Conservation (phyloP, 2,888 invertebrate species). For the Nomada fucata region DNA sequence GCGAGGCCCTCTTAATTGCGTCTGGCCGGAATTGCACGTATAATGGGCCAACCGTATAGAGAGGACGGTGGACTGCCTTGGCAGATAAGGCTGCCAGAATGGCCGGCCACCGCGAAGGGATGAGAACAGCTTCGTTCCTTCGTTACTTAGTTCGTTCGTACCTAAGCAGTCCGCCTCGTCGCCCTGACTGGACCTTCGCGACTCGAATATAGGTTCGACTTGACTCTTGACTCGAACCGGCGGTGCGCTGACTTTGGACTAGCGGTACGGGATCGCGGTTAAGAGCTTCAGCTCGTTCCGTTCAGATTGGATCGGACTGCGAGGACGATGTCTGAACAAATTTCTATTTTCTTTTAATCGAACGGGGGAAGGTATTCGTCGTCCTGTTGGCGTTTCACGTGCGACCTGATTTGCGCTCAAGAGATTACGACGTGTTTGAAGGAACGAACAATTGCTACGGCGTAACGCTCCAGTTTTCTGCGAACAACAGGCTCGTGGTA, state of each 20-base stretch:
- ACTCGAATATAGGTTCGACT: slow-evolving; percentile 22
- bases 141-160: slow-evolving; percentile 49
- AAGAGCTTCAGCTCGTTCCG: neutral
- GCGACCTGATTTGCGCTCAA: slow-evolving; percentile 1
- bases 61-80: slow-evolving; percentile 48
- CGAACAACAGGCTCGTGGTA: slow-evolving; percentile 26
- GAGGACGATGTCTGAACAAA: too few relatives aligned
- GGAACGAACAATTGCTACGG: slow-evolving; percentile 37
- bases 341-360: too few relatives aligned
- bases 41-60: slow-evolving; percentile 57
- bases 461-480: slow-evolving; percentile 43
- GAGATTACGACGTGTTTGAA: slow-evolving; percentile 1
- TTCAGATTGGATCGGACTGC: neutral
- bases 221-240: slow-evolving; percentile 23
- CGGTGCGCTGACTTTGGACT: slow-evolving; percentile 38
- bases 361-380: too few relatives aligned
- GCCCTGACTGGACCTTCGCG: neutral
- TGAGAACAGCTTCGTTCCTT: slow-evolving; percentile 40
- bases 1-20: slow-evolving; percentile 68
- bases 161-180: slow-evolving; percentile 9
- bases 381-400: too few relatives aligned
- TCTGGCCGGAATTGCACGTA: slow-evolving; percentile 67
- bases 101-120: slow-evolving; percentile 14
- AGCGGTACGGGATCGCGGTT: neutral
- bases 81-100: slow-evolving; percentile 67